Conservation (phyloP, 2,797 vertebrate species). For the Ispidina lecontei region DNA sequence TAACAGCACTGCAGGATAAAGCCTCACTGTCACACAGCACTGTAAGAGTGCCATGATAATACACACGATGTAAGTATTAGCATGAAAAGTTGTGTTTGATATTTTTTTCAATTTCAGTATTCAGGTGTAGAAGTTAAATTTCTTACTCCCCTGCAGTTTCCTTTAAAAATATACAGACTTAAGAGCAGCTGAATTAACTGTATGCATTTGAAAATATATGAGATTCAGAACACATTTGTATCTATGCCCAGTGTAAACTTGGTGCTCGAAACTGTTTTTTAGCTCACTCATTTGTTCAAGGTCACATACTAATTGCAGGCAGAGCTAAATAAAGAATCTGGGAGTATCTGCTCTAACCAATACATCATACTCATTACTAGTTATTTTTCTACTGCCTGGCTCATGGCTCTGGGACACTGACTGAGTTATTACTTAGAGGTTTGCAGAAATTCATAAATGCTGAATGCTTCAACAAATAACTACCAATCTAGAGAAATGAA, state of each 20-base stretch:
- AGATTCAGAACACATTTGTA: not conserved
- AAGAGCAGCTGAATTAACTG: not conserved
- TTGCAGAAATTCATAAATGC: constrained; percentile 6
- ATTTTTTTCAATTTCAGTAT: not conserved
- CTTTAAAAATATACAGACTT: not conserved
- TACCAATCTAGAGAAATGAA: constrained; percentile 7
- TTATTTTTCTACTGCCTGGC: constrained; percentile 4
- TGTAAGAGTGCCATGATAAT: no score
- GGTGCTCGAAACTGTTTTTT: not conserved
- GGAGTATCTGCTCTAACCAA: constrained; percentile 19
- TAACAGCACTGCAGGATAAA: not conserved
- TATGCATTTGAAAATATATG: not conserved
- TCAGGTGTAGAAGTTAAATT: not conserved
- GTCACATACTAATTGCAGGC: constrained; percentile 35
- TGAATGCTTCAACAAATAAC: constrained; percentile 28
- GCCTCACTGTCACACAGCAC: not conserved
- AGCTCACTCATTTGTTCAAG: constrained; percentile 23
- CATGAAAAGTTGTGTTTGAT: not conserved
- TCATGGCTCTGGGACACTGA: not conserved
- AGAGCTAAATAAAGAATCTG: constrained; percentile 1
- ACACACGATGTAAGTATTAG: not conserved
- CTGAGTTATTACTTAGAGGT: constrained; percentile 9
- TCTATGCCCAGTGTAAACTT: not conserved
- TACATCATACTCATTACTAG: not conserved
- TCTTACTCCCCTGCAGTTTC: not conserved